These are phyloP conservation scores for Phoxinus dragarum DNA, from an alignment of 2,797 vertebrate genomes.

Conservation along the genomic window DNA sequence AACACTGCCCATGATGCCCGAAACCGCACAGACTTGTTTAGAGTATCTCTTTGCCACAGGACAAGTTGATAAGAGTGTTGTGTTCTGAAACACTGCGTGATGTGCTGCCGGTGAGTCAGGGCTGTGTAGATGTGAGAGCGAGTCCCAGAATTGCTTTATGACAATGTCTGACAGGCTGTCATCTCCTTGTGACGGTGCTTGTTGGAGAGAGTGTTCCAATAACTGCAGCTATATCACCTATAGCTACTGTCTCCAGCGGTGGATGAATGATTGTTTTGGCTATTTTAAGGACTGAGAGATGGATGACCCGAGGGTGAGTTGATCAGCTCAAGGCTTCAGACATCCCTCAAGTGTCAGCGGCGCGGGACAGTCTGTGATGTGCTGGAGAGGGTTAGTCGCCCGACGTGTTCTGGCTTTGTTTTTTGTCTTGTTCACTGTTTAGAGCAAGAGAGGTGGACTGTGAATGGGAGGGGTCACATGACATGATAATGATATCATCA, in stretches of 20 bases:
- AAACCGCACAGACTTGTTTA: slow-evolving; percentile 34
- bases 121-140: slow-evolving; percentile 26
- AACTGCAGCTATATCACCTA: background rate
- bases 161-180: slow-evolving; percentile 47
- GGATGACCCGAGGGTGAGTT: slow-evolving; percentile 5
- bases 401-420: slow-evolving; percentile 66
- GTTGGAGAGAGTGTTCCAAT: slow-evolving; percentile 32
- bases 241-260: slow-evolving; percentile 23
- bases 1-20: slow-evolving; percentile 14
- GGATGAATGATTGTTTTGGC: slow-evolving; percentile 8
- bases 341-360: slow-evolving; percentile 19
- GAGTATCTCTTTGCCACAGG: slow-evolving; percentile 8
- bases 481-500: slow-evolving; percentile 78
- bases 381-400: background rate
- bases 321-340: background rate
- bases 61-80: slow-evolving; percentile 27
- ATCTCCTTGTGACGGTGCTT: slow-evolving; percentile 6
- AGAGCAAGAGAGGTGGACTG: slow-evolving; percentile 66
- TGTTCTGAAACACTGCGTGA: slow-evolving; percentile 14
- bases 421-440: slow-evolving; percentile 66
- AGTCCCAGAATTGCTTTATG: slow-evolving; percentile 43
- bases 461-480: slow-evolving; percentile 78
- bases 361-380: background rate
- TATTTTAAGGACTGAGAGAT: slow-evolving; percentile 44
- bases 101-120: slow-evolving; percentile 39